Conservation (phyloP, 2,888 invertebrate species). For the Taphrorychus bicolor region DNA sequence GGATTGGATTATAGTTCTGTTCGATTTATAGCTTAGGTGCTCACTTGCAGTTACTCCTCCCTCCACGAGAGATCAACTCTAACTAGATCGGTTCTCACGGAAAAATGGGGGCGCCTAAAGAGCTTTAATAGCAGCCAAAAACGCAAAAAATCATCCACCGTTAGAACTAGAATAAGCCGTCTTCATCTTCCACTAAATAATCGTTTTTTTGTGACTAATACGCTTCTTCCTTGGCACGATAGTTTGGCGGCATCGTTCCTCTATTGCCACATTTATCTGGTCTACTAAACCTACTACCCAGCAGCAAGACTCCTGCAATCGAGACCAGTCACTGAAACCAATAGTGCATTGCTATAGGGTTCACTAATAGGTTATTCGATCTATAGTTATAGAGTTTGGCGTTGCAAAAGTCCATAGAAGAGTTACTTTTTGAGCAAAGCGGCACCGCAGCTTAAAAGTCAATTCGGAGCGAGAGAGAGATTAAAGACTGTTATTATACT, state of each 20-base stretch:
- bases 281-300: too few relatives aligned
- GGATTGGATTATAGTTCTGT: background rate
- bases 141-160: slow-evolving; percentile 15
- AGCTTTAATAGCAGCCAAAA: background rate
- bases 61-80: too few relatives aligned
- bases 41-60: background rate
- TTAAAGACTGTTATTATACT: slow-evolving; percentile 24
- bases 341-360: too few relatives aligned
- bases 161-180: slow-evolving; percentile 24
- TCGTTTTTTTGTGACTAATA: slow-evolving; percentile 14
- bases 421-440: background rate
- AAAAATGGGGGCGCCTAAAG: slow-evolving; percentile 2
- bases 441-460: slow-evolving; percentile 1
- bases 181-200: slow-evolving; percentile 15
- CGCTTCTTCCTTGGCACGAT: slow-evolving; percentile 21
- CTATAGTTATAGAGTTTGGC: too few relatives aligned
- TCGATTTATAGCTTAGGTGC: too few relatives aligned
- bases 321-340: too few relatives aligned
- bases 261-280: background rate
- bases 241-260: too few relatives aligned
- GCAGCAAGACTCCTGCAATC: too few relatives aligned
- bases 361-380: too few relatives aligned
- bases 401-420: too few relatives aligned
- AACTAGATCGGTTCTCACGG: slow-evolving; percentile 8
- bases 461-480: slow-evolving; percentile 17